Percentiles rank a stretch among this genome's conserved stretches.
Conservation (phyloP, 2,888 invertebrate species). For the Sinhomidia bicolor region DNA sequence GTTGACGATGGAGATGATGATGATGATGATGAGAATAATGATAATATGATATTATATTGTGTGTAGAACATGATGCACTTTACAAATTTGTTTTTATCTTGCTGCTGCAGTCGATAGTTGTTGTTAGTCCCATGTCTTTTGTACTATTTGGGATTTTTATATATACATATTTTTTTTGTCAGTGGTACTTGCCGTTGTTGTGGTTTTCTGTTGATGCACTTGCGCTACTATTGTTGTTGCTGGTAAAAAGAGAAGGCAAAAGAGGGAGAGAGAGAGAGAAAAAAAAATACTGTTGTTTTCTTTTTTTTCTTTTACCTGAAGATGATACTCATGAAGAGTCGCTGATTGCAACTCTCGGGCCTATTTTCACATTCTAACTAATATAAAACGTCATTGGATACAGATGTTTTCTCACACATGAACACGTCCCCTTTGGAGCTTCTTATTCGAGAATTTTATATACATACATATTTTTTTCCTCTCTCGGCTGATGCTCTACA, state of each 20-base stretch:
- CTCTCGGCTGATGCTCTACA: too few species aligned
- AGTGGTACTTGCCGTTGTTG: conserved; percentile 36
- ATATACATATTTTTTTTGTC: not conserved
- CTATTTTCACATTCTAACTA: conserved; percentile 24
- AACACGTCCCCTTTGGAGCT: conserved; percentile 55
- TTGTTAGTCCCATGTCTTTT: too few species aligned
- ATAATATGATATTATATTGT: conserved; percentile 15
- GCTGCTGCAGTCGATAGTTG: too few species aligned
- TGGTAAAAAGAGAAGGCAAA: not conserved
- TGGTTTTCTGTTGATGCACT: conserved; percentile 65
- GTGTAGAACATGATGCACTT: conserved; percentile 13
- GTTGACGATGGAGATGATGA: not conserved
- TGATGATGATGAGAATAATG: conserved; percentile 6
- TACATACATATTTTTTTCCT: not conserved
- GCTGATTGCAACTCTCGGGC: conserved; percentile 38
- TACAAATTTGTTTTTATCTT: conserved; percentile 45
- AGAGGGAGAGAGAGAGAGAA: not conserved
- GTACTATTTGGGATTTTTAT: not conserved
- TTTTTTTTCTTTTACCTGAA: conserved; percentile 26
- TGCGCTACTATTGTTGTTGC: conserved; percentile 43
- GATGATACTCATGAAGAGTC: conserved; percentile 34
- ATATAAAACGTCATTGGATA: conserved; percentile 31
- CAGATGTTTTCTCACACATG: conserved; percentile 46
- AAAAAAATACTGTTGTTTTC: conserved; percentile 38
- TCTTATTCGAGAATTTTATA: not conserved